A percentile compares a stretch with the other conserved stretches of the same genome.
phyloP scores from a whole-genome alignment of 2,113 vertebrate species.

The Eptesicus fuscus region DNA sequence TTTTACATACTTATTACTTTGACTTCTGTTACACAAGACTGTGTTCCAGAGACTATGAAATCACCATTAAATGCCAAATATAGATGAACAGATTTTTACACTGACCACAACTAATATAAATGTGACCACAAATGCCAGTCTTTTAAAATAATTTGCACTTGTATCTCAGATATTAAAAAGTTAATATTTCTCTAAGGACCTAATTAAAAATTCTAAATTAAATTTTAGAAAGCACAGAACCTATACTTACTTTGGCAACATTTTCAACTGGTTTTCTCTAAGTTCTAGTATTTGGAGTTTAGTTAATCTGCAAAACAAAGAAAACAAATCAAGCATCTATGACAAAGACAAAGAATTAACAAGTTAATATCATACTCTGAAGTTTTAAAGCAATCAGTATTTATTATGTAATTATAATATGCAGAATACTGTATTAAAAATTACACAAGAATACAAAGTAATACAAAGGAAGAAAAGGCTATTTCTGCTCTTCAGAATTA shows the following conservation, averaged over 20 bases:
- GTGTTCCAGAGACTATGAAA: not conserved
- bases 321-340: constrained; percentile 29
- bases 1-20: not conserved
- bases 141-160: constrained; percentile 32
- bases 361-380: not conserved
- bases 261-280: constrained; percentile 98
- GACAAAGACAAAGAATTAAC: constrained; percentile 35
- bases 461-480: not conserved
- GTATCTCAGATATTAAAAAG: constrained; percentile 27
- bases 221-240: not conserved
- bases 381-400: not conserved
- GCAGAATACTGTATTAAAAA: not conserved
- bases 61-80: not conserved
- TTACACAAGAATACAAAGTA: not conserved
- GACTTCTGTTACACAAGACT: not conserved
- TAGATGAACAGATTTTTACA: not conserved
- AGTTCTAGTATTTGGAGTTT: constrained; percentile 98
- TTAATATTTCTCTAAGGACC: not conserved
- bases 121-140: not conserved
- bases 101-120: not conserved
- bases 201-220: constrained; percentile 34
- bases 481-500: not conserved
- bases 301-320: constrained; percentile 86
- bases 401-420: not conserved
- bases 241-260: constrained; percentile 96